phyloP scores from a whole-genome alignment of 2,888 invertebrate genomes.

The Sinopyrophorus schimmeli region DNA sequence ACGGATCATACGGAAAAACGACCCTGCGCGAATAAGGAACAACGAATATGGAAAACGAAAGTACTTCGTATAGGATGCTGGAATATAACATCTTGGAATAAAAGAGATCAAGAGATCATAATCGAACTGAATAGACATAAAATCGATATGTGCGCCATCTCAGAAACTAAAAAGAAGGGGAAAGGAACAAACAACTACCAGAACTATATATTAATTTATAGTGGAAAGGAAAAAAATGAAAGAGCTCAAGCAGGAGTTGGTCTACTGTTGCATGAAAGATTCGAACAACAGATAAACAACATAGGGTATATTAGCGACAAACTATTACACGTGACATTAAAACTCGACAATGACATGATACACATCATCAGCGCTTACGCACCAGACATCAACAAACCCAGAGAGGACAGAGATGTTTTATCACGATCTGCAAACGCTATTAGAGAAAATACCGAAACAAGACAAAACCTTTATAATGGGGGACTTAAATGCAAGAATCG shows the following conservation, averaged over 20 bases:
- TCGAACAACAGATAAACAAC: not conserved
- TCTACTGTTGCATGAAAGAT: not conserved
- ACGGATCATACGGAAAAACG: not conserved
- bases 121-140: not conserved
- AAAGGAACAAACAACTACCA: constrained; percentile 2
- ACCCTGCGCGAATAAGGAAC: not conserved
- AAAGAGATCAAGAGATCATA: constrained; percentile 1
- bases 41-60: not conserved
- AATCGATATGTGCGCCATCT: not conserved
- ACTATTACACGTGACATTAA: not conserved
- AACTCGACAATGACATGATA: not conserved
- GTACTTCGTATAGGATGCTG: not conserved
- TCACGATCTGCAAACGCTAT: no score
- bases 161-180: constrained; percentile 6
- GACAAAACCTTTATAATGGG: constrained; percentile 8
- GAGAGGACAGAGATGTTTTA: not conserved
- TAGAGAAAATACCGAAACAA: no score
- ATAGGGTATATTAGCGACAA: not conserved
- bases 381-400: not conserved
- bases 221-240: not conserved
- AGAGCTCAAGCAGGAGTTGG: constrained; percentile 2
- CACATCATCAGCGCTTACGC: constrained; percentile 5
- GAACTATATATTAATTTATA: constrained; percentile 4
- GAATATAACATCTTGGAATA: constrained; percentile 1
- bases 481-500: constrained; percentile 2